Evolutionary conservation across 1,140 invertebrate species (phyloP).

Genomic region (Wiebesia pumilae): DNA sequence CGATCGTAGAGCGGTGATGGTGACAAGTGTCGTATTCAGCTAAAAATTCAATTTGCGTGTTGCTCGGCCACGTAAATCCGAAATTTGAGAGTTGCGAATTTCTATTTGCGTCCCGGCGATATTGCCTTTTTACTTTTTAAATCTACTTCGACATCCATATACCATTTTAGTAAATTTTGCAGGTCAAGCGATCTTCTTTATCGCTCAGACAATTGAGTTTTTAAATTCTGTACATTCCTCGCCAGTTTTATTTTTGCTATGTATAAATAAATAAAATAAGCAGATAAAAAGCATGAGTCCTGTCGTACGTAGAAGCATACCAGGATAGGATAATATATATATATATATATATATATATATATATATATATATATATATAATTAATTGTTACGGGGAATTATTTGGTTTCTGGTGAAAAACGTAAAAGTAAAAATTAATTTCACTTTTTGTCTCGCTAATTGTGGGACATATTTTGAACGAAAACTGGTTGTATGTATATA

Average conservation of each 20-base stretch:
- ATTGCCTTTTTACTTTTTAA: background rate
- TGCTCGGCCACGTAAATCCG: background rate
- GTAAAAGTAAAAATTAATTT: background rate
- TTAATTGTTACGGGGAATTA: background rate
- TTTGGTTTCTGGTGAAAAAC: background rate
- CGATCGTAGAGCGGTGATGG: background rate
- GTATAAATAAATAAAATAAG: too few species aligned
- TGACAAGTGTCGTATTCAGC: slow-evolving; percentile 48
- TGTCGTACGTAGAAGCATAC: too few species aligned
- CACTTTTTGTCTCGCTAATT: background rate
- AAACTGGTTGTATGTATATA: background rate
- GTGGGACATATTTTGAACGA: background rate
- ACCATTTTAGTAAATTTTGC: background rate
- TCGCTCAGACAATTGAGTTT: background rate
- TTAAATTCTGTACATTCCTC: background rate
- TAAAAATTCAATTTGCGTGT: slow-evolving; percentile 44
- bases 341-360: too few species aligned
- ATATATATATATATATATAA: background rate
- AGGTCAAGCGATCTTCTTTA: background rate
- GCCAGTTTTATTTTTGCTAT: background rate
- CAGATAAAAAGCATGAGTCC: too few species aligned
- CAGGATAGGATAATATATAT: too few species aligned
- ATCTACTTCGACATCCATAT: background rate
- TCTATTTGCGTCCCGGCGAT: background rate
- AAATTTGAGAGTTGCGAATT: slow-evolving; percentile 29